Evolutionary conservation across 2,888 invertebrate species (phyloP).

Genomic region (Autographa gamma): DNA sequence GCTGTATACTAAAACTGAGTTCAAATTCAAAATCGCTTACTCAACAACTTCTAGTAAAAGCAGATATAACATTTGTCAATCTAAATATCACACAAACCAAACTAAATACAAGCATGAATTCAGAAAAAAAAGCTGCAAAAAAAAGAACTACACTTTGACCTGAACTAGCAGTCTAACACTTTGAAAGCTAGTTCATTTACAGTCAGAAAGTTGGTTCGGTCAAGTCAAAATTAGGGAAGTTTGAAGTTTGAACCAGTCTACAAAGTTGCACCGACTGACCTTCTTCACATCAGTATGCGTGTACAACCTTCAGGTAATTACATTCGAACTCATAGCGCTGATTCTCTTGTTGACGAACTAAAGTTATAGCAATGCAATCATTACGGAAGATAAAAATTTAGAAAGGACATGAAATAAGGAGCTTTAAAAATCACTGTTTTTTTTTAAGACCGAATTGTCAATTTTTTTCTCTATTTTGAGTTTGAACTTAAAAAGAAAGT

Average conservation of each 20-base stretch:
- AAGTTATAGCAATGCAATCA: no score
- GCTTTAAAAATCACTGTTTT: no score
- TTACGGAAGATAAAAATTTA: no score
- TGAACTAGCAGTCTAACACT: background rate
- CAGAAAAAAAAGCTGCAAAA: background rate
- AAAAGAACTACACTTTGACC: background rate
- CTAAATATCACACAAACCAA: background rate
- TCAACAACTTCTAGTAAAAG: no score
- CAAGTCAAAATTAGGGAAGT: constrained; percentile 5
- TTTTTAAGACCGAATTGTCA: no score
- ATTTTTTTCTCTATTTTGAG: background rate
- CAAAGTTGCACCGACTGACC: constrained; percentile 1
- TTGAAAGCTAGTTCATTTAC: background rate
- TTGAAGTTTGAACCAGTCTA: constrained; percentile 5
- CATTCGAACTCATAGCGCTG: background rate
- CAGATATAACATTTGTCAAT: background rate
- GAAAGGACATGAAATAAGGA: no score
- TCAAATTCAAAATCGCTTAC: no score
- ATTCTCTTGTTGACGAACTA: background rate
- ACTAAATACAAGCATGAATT: background rate
- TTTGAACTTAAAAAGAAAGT: background rate
- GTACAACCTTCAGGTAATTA: background rate
- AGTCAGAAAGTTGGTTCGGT: background rate
- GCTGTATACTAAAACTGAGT: no score
- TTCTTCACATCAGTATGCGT: constrained; percentile 6